These are phyloP conservation scores for Candoia aspera DNA, from an alignment of 2,113 vertebrate species.

Conservation along the genomic window DNA sequence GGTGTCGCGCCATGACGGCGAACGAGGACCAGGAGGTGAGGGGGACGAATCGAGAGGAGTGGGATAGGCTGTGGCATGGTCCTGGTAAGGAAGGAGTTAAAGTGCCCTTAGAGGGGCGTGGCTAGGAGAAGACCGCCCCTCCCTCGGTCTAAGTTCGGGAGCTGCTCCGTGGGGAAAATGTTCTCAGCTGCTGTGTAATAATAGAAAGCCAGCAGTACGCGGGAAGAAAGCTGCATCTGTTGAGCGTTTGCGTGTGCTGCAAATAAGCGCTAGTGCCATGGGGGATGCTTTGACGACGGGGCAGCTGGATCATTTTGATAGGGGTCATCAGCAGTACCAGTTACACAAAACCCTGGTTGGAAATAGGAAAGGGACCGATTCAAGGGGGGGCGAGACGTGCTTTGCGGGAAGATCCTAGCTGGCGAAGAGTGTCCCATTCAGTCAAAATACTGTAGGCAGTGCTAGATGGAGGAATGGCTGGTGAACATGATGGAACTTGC, in stretches of 20 bases:
- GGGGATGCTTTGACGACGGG: not conserved
- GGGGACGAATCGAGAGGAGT: not conserved
- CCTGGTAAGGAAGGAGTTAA: not conserved
- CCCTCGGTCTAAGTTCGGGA: not conserved
- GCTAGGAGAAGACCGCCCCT: not conserved
- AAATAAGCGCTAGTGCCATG: not conserved
- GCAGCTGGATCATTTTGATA: not conserved
- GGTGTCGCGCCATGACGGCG: constrained; percentile 77
- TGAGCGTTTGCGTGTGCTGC: not conserved
- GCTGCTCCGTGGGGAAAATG: not conserved
- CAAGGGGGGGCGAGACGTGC: too few relatives aligned
- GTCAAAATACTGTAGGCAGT: too few relatives aligned
- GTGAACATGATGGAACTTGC: too few relatives aligned
- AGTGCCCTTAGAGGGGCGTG: fast-evolving
- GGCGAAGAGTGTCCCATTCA: too few relatives aligned
- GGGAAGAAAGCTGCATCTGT: not conserved
- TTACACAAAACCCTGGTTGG: not conserved
- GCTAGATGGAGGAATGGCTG: too few relatives aligned
- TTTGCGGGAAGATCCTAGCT: too few relatives aligned
- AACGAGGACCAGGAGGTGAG: constrained; percentile 95
- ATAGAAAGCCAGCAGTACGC: not conserved
- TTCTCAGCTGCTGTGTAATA: not conserved
- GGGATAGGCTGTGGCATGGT: fast-evolving
- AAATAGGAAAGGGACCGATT: too few relatives aligned
- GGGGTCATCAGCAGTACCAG: not conserved